Percentiles rank a stretch among this genome's conserved stretches.
These are phyloP conservation scores for Stenchaetothrips biformis DNA, from an alignment of 2,888 invertebrate species.

Conservation along the genomic window DNA sequence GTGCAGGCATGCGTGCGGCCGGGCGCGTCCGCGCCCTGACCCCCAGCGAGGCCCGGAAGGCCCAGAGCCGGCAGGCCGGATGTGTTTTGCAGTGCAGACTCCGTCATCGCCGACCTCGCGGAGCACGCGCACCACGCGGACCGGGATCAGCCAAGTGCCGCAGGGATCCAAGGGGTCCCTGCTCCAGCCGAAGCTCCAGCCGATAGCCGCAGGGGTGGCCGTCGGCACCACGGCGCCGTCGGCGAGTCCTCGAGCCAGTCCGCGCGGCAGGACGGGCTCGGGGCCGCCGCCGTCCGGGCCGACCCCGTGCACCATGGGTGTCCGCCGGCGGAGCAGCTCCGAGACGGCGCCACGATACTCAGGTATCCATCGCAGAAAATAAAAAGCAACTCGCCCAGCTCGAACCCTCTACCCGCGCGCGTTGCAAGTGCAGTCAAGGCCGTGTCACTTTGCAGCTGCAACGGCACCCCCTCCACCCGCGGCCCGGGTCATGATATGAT, in stretches of 20 bases:
- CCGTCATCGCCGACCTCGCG: not conserved
- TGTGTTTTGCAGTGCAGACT: not conserved
- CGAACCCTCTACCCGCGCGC: not conserved
- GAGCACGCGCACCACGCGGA: not conserved
- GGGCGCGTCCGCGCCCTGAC: not conserved
- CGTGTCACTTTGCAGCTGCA: not conserved
- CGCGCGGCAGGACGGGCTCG: constrained; percentile 16
- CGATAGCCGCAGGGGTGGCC: not conserved
- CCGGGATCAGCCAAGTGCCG: no score
- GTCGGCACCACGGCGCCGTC: not conserved
- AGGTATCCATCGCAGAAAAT: not conserved
- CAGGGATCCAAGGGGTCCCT: no score
- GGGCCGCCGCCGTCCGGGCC: not conserved
- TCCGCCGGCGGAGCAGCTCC: not conserved
- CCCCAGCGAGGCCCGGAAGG: not conserved
- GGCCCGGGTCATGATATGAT: not conserved
- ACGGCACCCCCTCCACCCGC: not conserved
- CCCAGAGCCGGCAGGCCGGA: not conserved
- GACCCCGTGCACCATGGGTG: not conserved
- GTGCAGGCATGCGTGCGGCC: not conserved
- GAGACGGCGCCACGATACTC: constrained; percentile 8
- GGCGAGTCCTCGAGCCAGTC: not conserved
- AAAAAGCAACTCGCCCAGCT: no score
- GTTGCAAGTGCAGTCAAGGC: no score
- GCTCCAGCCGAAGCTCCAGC: not conserved